These are phyloP conservation scores for Argopecten irradians DNA, from an alignment of 1,140 invertebrate genomes.

Conservation along the genomic window DNA sequence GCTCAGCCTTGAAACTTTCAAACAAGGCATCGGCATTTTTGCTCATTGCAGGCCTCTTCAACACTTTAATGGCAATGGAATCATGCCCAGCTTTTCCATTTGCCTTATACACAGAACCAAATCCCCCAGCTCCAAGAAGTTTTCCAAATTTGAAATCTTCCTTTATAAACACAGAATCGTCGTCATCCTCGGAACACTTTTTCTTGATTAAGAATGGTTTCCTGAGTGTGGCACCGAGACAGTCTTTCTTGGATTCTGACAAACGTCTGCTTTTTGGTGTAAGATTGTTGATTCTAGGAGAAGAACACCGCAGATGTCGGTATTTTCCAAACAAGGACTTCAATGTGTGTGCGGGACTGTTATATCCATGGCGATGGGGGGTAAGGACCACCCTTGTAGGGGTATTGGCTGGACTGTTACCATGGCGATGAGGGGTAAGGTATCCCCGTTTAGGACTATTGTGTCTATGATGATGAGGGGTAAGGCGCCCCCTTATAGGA, in stretches of 20 bases:
- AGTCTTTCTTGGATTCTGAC: neutral
- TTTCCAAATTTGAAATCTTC: slow-evolving; percentile 61
- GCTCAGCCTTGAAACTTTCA: slow-evolving; percentile 66
- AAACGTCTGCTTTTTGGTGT: neutral
- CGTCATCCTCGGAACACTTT: neutral
- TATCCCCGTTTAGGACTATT: neutral
- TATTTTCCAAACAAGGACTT: neutral
- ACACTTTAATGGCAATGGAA: slow-evolving; percentile 63
- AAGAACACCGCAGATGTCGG: neutral
- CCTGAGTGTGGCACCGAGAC: neutral
- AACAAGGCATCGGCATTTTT: slow-evolving; percentile 62
- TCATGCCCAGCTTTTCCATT: slow-evolving; percentile 41
- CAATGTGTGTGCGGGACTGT: neutral
- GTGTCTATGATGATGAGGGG: neutral
- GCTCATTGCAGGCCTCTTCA: slow-evolving; percentile 57
- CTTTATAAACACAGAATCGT: slow-evolving; percentile 39
- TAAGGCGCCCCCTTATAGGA: neutral
- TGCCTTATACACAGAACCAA: slow-evolving; percentile 68
- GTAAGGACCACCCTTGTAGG: neutral
- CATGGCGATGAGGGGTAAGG: neutral
- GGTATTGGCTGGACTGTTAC: no score
- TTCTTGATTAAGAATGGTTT: neutral
- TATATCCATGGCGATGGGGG: neutral
- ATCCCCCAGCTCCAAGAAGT: slow-evolving; percentile 65
- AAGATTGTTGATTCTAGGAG: neutral